Evolutionary conservation across 2,113 vertebrate species (phyloP), one percentile per base, ranked within the genome.

Genomic region (Carlito syrichta): DNA sequence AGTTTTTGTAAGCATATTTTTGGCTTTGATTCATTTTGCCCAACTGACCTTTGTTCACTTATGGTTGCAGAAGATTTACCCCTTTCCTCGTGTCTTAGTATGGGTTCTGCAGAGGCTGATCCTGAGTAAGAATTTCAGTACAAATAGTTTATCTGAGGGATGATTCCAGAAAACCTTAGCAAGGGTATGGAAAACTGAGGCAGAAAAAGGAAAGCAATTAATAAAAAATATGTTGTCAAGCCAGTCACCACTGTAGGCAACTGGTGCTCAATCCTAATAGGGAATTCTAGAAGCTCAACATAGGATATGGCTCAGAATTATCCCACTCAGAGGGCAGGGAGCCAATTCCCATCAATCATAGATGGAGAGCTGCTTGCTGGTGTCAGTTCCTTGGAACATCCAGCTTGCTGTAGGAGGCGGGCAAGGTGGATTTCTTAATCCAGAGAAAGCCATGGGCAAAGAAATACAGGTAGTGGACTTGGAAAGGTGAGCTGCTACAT

Each of bases 1-100:
- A 66, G 38, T 63, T 95, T 96, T 97, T 66, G 23, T 69, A 98
- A 97, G 96, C 10, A 84, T 66, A 94, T 96, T 77, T 54, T 84
- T n/a, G 77, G 60, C 56, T 52, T 38, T 27, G 9, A 30, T 52
- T 58, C 78, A 14, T 92, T 14, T 40, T 38, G 20, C 89, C 25
- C 96, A 95, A 96, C 16, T 82, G 38, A 86, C 48, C 82, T 96
- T 78, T 93, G 60, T 79, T 69, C 52, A 74, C 40, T 92, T 78
- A 32, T 5, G 19, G 16, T 56, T 92, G 8, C 23, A 54, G 20
- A 77, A 9, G 14, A 35, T 14, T 77, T 71, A 62, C 1, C 10
- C 5, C 30, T 86, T 79, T 94, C 27, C 6, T 25, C 9, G 0
- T 63, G 50, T 68, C 60, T 89, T 81, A 78, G 30, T 38, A n/a